phyloP scores from a whole-genome alignment of 2,888 invertebrate species.

The Campaea margaritaria region DNA sequence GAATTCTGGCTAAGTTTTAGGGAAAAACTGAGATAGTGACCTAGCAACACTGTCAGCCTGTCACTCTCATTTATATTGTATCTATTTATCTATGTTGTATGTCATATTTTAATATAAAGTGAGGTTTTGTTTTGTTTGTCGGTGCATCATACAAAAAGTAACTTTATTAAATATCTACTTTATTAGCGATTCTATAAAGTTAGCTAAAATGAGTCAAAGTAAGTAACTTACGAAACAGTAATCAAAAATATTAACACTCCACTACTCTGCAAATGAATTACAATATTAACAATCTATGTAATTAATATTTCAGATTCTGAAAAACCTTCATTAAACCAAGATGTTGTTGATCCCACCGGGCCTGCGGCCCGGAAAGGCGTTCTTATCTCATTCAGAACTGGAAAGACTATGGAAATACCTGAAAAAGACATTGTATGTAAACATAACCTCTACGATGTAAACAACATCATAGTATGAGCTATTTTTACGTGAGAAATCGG shows the following conservation, averaged over 20 bases:
- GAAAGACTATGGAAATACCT: constrained; percentile 93
- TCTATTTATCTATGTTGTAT: too few relatives aligned
- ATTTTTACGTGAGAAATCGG: background rate
- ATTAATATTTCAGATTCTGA: constrained; percentile 68
- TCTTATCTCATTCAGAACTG: constrained; percentile 92
- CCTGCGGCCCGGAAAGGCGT: constrained; percentile 92
- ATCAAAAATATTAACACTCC: background rate
- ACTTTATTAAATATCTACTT: too few relatives aligned
- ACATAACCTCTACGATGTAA: constrained; percentile 57
- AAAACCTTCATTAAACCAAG: constrained; percentile 70
- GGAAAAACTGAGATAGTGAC: too few relatives aligned
- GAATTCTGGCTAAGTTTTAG: too few relatives aligned
- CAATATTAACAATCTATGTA: too few relatives aligned
- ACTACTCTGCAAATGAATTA: too few relatives aligned
- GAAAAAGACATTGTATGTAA: constrained; percentile 92
- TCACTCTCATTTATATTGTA: too few relatives aligned
- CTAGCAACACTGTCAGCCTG: too few relatives aligned
- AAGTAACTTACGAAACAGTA: background rate
- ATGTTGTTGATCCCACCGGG: constrained; percentile 89
- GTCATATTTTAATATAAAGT: too few relatives aligned
- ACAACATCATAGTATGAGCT: constrained; percentile 7
- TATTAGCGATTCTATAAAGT: background rate
- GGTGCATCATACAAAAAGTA: too few relatives aligned
- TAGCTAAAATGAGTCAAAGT: constrained; percentile 10
- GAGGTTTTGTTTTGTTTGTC: too few relatives aligned